Conservation (phyloP, 2,888 invertebrate genomes). For the Lypha dubia region DNA sequence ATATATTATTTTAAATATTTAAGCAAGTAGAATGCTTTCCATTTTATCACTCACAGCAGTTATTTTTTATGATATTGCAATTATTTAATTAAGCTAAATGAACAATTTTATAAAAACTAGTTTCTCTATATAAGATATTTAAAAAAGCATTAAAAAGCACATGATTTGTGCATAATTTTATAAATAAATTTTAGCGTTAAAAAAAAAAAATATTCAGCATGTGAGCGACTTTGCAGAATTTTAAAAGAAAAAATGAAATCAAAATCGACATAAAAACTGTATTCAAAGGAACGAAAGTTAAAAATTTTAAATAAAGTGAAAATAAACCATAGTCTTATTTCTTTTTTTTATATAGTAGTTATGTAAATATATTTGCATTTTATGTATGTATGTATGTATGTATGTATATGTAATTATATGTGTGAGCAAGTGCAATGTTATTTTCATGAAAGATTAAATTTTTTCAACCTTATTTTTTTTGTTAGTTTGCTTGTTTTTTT, state of each 20-base stretch:
- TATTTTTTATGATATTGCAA: too few species aligned
- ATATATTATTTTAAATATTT: too few species aligned
- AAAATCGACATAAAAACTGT: conserved; percentile 47
- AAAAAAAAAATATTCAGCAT: neutral
- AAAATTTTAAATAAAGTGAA: neutral
- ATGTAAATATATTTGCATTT: conserved; percentile 30
- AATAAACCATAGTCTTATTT: conserved; percentile 1
- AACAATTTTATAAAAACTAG: conserved; percentile 13
- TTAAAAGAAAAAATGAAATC: conserved; percentile 63
- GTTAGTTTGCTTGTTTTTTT: conserved; percentile 15
- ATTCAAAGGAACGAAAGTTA: conserved; percentile 58
- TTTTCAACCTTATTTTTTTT: too few species aligned
- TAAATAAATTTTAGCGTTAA: neutral
- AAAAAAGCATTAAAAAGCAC: conserved; percentile 61
- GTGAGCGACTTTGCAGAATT: conserved; percentile 54
- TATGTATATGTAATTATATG: conserved; percentile 14
- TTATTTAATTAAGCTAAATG: neutral
- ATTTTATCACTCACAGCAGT: too few species aligned
- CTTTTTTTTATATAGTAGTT: conserved; percentile 22
- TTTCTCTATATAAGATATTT: neutral
- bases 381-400: conserved; percentile 1
- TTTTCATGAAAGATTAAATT: too few species aligned
- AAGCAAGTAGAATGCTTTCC: too few species aligned
- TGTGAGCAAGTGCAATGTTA: conserved; percentile 49
- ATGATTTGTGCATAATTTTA: conserved; percentile 61